These are phyloP conservation scores for Caenorhabditis virilis DNA, from an alignment of 2,888 invertebrate genomes.

Conservation along the genomic window DNA sequence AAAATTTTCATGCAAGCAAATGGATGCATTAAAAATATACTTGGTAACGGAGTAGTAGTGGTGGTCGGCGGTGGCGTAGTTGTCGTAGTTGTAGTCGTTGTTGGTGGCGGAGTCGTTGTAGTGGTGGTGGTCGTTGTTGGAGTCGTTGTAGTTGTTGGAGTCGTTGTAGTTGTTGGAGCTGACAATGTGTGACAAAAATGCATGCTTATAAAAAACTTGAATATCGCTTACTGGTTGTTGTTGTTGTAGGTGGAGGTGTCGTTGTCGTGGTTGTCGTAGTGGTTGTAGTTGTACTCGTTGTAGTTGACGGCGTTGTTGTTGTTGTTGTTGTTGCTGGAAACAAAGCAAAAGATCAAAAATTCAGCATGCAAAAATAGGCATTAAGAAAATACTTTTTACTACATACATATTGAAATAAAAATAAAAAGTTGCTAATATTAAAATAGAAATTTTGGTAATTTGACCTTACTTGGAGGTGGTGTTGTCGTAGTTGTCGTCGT, in stretches of 20 bases:
- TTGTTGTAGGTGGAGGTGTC: conserved; percentile 11
- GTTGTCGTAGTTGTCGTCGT: conserved; percentile 39
- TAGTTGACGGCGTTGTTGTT: conserved; percentile 23
- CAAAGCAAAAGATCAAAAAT: conserved; percentile 6
- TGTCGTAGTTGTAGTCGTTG: conserved; percentile 10
- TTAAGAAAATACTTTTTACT: too few species aligned
- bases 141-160: conserved; percentile 10
- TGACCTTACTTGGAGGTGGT: conserved; percentile 31
- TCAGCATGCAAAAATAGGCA: not conserved
- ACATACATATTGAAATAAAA: not conserved
- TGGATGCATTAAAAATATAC: conserved; percentile 5
- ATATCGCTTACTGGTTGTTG: conserved; percentile 10
- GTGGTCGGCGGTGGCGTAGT: conserved; percentile 14
- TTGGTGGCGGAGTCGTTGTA: too few species aligned
- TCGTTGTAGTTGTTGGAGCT: conserved; percentile 1
- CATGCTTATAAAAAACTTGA: not conserved
- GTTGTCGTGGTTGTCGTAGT: conserved; percentile 14
- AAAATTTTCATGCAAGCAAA: not conserved
- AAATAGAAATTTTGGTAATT: too few species aligned
- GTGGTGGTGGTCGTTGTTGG: conserved; percentile 31
- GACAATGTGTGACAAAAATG: not conserved
- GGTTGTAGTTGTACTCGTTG: conserved; percentile 5
- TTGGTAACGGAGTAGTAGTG: conserved; percentile 25
- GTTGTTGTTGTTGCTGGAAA: conserved; percentile 26
- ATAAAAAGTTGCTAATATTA: not conserved